Evolutionary conservation across 2,113 vertebrate species (phyloP).

Genomic region (Channa argus): DNA sequence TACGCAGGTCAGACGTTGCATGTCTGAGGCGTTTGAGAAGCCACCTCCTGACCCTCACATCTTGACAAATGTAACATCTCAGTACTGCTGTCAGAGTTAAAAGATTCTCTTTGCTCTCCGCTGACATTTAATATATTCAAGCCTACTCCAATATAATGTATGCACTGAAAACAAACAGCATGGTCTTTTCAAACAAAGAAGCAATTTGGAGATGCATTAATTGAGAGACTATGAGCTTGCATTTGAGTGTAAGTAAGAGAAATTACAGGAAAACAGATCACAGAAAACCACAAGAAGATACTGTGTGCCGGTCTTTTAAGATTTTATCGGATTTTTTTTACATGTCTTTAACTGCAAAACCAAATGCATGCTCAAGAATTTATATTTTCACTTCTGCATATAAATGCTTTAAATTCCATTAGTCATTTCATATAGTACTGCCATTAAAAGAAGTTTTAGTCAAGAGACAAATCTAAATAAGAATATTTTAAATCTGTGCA

Average conservation of each 20-base stretch:
- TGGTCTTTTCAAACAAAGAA: constrained; percentile 12
- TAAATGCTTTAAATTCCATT: too few species aligned
- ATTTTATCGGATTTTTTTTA: neutral
- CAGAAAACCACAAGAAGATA: neutral
- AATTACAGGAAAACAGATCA: neutral
- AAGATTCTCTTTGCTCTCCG: constrained; percentile 23
- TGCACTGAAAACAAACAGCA: constrained; percentile 1
- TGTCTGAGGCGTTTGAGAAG: constrained; percentile 39
- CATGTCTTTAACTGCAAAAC: neutral
- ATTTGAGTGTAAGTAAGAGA: neutral
- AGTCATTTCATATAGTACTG: too few species aligned
- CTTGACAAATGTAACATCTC: constrained; percentile 21
- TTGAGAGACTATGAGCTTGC: neutral
- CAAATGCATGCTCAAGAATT: too few species aligned
- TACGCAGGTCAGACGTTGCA: constrained; percentile 36
- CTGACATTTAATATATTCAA: constrained; percentile 24
- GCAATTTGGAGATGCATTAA: constrained; percentile 11
- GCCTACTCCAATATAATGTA: constrained; percentile 14
- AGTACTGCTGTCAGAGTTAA: neutral
- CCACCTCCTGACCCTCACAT: constrained; percentile 32
- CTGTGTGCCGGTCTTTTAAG: neutral
- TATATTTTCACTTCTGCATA: neutral
- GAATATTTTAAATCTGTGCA: too few species aligned
- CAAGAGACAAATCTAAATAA: too few species aligned
- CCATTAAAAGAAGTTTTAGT: too few species aligned